A percentile compares a stretch with the other conserved stretches of the same genome.
Conservation (phyloP, 2,888 invertebrate genomes). For the Steinernema carpocapsae region DNA sequence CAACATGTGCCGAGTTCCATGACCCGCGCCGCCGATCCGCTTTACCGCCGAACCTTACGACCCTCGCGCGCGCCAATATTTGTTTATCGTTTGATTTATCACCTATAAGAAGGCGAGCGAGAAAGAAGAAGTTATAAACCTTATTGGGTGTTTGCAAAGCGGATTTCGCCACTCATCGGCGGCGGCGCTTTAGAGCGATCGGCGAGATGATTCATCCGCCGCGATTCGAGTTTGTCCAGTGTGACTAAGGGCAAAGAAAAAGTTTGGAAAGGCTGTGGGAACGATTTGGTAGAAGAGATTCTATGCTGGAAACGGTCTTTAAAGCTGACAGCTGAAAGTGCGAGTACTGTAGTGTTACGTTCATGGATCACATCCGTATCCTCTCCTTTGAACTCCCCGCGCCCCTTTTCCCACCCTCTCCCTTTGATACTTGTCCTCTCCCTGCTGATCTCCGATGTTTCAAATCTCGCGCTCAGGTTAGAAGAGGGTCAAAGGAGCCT, state of each 20-base stretch:
- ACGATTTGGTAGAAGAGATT: no score
- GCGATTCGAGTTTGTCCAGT: neutral
- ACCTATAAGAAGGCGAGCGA: constrained; percentile 17
- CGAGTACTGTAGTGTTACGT: no score
- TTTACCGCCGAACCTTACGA: neutral
- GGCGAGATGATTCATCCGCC: neutral
- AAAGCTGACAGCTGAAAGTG: no score
- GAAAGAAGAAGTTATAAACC: constrained; percentile 26
- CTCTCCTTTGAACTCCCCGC: no score
- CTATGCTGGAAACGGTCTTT: no score
- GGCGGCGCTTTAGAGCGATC: constrained; percentile 5
- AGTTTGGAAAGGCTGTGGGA: no score
- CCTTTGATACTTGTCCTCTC: no score
- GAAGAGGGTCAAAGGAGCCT: no score
- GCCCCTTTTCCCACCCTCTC: no score
- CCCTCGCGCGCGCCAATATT: constrained; percentile 17
- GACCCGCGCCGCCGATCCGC: constrained; percentile 24
- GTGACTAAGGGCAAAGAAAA: no score
- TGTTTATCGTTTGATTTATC: constrained; percentile 32
- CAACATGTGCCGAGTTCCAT: constrained; percentile 21
- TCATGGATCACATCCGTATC: no score
- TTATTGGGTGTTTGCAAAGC: constrained; percentile 24
- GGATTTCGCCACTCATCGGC: constrained; percentile 33
- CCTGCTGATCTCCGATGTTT: neutral
- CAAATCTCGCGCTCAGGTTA: neutral